Base-by-base conservation (phyloP, 2,113 vertebrate genomes). In the Syngnathus typhle region DNA sequence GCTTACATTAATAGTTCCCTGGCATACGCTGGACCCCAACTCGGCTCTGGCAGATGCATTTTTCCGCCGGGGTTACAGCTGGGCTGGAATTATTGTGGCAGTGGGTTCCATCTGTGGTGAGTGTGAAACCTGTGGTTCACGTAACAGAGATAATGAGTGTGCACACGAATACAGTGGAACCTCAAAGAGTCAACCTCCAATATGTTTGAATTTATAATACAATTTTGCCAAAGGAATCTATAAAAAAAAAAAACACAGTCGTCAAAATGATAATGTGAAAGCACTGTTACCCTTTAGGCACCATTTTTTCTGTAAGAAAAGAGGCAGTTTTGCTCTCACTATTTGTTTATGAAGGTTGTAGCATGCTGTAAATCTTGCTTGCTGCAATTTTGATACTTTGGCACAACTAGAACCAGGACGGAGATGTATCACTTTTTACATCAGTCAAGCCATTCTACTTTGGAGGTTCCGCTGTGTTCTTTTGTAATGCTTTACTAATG, bases 91-190 rank as follows among this genome's bases (percentile, higher is more conserved):
- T 78, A 83, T 98, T 8, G 95, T 99, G 82, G 95, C 95, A 0
- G 67, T 89, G 0, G 97, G 97, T 10, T 98, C 97, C 76, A 95
- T 99, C 72, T 98, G 96, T 0, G 95, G 97, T 98, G 86, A 95
- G 96, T 65, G 10, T 9, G 37, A 18, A 18, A 3, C 27, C 11
- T 9, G n/a, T 5, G 49, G 21, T 58, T 16, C 58, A 43, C 36
- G 64, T 41, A 61, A 4, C 19, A 37, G 36, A 21, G 7, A n/a
- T 51, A 44, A 41, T 63, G 21, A 59, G 18, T 68, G 38, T 15
- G 39, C 8, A 21, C 49, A 21, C 3, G 15, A 60, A 38, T 39
- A 19, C 59, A 61, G 59, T 41, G 38, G 19, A 41, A 61, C 38
- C n/a, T n/a, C 38, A n/a, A 39, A 60, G 18, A 9, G 7, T 52